These are phyloP conservation scores for Drosophila athabasca DNA, from an alignment of 1,140 invertebrate species.

Conservation along the genomic window DNA sequence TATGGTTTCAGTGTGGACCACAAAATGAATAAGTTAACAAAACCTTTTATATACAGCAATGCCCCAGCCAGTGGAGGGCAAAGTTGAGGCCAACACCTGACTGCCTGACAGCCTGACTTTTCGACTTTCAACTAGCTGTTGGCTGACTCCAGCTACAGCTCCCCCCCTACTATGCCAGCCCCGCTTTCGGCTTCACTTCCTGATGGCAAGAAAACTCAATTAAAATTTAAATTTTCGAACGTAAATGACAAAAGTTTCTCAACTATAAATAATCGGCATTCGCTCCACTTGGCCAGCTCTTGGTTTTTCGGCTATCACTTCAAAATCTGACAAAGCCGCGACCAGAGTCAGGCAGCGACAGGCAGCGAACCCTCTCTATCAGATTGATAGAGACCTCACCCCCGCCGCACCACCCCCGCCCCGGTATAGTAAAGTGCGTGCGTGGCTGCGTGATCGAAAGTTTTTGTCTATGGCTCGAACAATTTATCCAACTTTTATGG, in stretches of 20 bases:
- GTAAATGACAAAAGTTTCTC: constrained; percentile 81
- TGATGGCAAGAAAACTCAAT: constrained; percentile 76
- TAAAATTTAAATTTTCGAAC: constrained; percentile 82
- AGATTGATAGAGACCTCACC: too few species aligned
- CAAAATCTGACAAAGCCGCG: constrained; percentile 71
- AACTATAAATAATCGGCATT: constrained; percentile 81
- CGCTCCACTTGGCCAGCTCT: constrained; percentile 63
- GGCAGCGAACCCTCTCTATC: too few species aligned
- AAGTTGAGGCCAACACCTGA: constrained; percentile 70
- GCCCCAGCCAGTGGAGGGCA: constrained; percentile 22
- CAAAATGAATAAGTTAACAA: constrained; percentile 56
- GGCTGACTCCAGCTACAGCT: not conserved
- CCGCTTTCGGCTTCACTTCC: constrained; percentile 15
- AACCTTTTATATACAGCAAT: constrained; percentile 65
- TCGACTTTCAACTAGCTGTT: constrained; percentile 43
- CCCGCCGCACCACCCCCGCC: too few species aligned
- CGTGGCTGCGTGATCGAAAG: constrained; percentile 77
- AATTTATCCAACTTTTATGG: constrained; percentile 81
- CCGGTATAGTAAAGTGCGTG: constrained; percentile 45
- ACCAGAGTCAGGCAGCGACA: constrained; percentile 1
- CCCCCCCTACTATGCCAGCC: not conserved
- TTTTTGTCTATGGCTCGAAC: constrained; percentile 74
- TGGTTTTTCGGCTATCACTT: constrained; percentile 67
- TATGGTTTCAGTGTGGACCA: not conserved
- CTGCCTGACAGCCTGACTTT: constrained; percentile 55